Evolutionary conservation across 2,797 vertebrate genomes (phyloP).

Genomic region (Nannoperca obscura): DNA sequence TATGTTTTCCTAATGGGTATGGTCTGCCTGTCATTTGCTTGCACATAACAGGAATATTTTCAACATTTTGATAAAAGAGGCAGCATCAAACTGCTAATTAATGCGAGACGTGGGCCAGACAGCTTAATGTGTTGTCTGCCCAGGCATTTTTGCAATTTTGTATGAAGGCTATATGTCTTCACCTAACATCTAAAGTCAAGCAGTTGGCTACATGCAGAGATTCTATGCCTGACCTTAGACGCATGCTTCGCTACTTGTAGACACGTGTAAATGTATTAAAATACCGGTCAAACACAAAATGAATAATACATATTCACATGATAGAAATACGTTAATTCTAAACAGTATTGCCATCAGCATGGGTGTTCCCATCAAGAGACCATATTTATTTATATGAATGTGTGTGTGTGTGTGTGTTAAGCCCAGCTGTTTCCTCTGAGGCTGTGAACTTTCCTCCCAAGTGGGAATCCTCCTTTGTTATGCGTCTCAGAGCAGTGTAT

Average conservation of each 20-base stretch:
- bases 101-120: no score
- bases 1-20: no score
- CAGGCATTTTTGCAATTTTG: neutral
- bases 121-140: no score
- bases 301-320: no score
- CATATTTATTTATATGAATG: neutral
- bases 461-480: conserved; percentile 1
- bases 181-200: neutral
- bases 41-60: neutral
- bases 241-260: neutral
- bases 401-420: neutral
- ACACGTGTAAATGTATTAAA: neutral
- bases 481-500: conserved; percentile 12
- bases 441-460: conserved; percentile 9
- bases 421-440: conserved; percentile 8
- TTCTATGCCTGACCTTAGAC: neutral
- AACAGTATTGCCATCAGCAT: neutral
- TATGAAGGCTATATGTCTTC: no score
- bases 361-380: neutral
- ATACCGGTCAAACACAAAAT: neutral
- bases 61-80: neutral
- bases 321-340: no score
- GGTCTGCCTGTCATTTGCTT: no score
- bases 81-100: no score
- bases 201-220: neutral